phyloP scores from a whole-genome alignment of 92 coral and sea anemone species.

The Epizoanthus stellaris region DNA sequence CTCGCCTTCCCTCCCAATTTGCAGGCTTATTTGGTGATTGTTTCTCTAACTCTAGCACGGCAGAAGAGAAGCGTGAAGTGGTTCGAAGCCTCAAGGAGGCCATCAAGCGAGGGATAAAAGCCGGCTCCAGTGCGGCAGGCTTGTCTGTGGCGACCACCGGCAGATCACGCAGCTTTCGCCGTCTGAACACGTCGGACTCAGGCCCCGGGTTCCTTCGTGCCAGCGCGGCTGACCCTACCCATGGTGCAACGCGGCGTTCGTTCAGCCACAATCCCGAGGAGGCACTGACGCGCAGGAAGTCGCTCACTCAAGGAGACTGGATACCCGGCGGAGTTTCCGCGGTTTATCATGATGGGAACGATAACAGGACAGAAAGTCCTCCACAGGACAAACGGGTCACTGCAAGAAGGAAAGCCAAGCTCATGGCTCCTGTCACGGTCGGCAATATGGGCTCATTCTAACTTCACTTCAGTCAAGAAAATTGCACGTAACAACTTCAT shows the following conservation, averaged over 20 bases:
- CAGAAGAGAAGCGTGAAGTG: slow-evolving; percentile 83
- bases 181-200: slow-evolving; percentile 67
- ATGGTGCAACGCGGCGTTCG: slow-evolving; percentile 67
- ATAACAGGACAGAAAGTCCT: slow-evolving; percentile 3
- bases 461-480: background rate
- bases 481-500: background rate
- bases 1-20: background rate
- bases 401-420: slow-evolving; percentile 19
- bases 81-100: slow-evolving; percentile 89
- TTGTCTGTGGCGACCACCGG: slow-evolving; percentile 46
- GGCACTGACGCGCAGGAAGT: slow-evolving; percentile 60
- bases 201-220: slow-evolving; percentile 58
- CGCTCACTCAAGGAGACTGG: slow-evolving; percentile 68
- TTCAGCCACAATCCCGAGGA: slow-evolving; percentile 91
- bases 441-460: slow-evolving; percentile 32
- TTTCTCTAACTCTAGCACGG: slow-evolving; percentile 58
- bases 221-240: slow-evolving; percentile 3
- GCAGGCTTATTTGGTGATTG: background rate
- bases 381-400: background rate
- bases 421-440: slow-evolving; percentile 26
- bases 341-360: background rate
- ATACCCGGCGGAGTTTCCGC: slow-evolving; percentile 11
- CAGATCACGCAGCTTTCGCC: slow-evolving; percentile 82
- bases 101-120: slow-evolving; percentile 85
- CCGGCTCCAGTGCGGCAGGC: slow-evolving; percentile 59